phyloP scores from a whole-genome alignment of 2,113 vertebrate genomes.

The Neomonachus schauinslandi region DNA sequence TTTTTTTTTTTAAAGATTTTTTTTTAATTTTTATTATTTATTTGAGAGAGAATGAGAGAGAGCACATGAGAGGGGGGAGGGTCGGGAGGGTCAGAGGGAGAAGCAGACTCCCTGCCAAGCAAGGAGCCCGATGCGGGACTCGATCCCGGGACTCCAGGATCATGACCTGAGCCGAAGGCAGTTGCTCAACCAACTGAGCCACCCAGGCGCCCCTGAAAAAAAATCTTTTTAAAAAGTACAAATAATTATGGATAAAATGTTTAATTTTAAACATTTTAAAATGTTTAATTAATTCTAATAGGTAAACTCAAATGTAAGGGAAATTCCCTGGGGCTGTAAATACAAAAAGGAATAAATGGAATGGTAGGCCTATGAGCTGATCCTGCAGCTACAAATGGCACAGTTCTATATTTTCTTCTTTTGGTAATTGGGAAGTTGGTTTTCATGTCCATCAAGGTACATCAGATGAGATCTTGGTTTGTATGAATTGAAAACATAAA shows the following conservation, averaged over 20 bases:
- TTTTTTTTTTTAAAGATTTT: too few species aligned
- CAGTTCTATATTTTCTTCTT: not conserved
- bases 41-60: too few species aligned
- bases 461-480: not conserved
- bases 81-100: too few species aligned
- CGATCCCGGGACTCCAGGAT: too few species aligned
- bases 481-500: not conserved
- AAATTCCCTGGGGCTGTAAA: not conserved
- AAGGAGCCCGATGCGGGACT: too few species aligned
- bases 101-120: too few species aligned
- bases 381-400: not conserved
- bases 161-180: too few species aligned
- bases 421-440: not conserved
- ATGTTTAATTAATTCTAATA: not conserved
- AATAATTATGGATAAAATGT: not conserved
- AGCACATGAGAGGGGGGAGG: too few species aligned
- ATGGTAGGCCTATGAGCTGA: not conserved
- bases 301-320: not conserved
- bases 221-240: not conserved
- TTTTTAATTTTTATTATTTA: too few species aligned
- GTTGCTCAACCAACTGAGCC: too few species aligned
- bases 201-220: too few species aligned
- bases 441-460: not conserved
- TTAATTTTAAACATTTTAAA: not conserved
- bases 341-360: not conserved